phyloP scores from a whole-genome alignment of 53 echinoderm and acorn worm species.

The Patiria pectinifera region DNA sequence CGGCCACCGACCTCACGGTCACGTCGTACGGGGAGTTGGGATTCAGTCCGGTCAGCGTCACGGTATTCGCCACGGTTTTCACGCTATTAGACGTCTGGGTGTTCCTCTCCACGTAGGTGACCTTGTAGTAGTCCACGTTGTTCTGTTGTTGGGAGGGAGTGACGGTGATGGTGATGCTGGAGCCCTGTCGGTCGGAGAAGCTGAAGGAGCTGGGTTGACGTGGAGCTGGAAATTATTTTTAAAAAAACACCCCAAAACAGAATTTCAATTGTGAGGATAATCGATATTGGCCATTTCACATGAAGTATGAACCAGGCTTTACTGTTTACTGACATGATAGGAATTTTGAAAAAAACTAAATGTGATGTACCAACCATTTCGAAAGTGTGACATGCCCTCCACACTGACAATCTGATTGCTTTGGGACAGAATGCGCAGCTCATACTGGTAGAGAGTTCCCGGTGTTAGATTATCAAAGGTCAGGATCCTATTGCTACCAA shows the following conservation, averaged over 20 bases:
- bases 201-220: not conserved
- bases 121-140: constrained; percentile 28
- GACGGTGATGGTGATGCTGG: constrained; percentile 38
- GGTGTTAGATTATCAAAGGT: not conserved
- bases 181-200: constrained; percentile 10
- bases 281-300: not conserved
- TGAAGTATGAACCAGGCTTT: too few species aligned
- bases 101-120: not conserved
- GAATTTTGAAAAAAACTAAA: too few species aligned
- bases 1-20: constrained; percentile 34
- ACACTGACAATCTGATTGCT: not conserved
- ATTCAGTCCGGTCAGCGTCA: not conserved
- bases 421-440: not conserved
- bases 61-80: not conserved
- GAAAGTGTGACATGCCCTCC: constrained; percentile 2
- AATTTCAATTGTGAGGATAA: not conserved
- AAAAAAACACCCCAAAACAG: too few species aligned
- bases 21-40: constrained; percentile 31
- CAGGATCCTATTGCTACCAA: not conserved
- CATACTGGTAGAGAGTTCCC: constrained; percentile 27
- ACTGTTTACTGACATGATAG: too few species aligned
- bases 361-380: constrained; percentile 38
- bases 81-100: not conserved
- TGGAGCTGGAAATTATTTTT: constrained; percentile 7
- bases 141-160: not conserved